These are phyloP conservation scores for Caenorhabditis imperialis DNA, from an alignment of 2,888 invertebrate genomes.

Conservation along the genomic window DNA sequence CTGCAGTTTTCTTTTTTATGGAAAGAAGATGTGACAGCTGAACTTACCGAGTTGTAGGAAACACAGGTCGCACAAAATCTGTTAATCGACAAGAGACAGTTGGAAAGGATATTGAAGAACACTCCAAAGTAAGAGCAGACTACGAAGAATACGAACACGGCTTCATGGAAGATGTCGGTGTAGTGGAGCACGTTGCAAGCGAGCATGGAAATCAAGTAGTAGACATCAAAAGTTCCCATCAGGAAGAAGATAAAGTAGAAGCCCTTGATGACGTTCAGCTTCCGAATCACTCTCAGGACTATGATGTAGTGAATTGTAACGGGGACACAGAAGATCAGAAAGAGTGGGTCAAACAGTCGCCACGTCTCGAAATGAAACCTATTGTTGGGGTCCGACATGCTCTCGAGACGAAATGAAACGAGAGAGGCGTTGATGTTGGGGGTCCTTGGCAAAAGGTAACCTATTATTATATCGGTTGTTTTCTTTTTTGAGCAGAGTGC, in stretches of 20 bases:
- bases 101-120: conserved; percentile 37
- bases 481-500: too few relatives aligned
- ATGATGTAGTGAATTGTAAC: conserved; percentile 21
- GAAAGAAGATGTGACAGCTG: neutral
- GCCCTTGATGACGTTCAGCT: conserved; percentile 4
- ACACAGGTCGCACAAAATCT: conserved; percentile 30
- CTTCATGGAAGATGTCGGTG: conserved; percentile 8
- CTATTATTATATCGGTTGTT: too few relatives aligned
- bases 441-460: too few relatives aligned
- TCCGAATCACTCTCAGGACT: conserved; percentile 18
- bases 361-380: conserved; percentile 33
- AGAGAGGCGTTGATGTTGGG: neutral
- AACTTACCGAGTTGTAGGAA: conserved; percentile 31
- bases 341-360: conserved; percentile 29
- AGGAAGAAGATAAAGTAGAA: conserved; percentile 27
- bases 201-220: conserved; percentile 17
- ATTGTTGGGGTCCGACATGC: too few relatives aligned
- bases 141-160: conserved; percentile 16
- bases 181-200: conserved; percentile 15
- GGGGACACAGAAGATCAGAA: conserved; percentile 29
- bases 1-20: neutral
- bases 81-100: conserved; percentile 16
- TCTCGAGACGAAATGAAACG: too few relatives aligned
- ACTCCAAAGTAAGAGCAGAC: conserved; percentile 24
- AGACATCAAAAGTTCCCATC: conserved; percentile 17